A percentile compares a stretch with the other conserved stretches of the same genome.
These are phyloP conservation scores for Danio tinwini DNA, from an alignment of 2,797 vertebrate species.

Conservation along the genomic window DNA sequence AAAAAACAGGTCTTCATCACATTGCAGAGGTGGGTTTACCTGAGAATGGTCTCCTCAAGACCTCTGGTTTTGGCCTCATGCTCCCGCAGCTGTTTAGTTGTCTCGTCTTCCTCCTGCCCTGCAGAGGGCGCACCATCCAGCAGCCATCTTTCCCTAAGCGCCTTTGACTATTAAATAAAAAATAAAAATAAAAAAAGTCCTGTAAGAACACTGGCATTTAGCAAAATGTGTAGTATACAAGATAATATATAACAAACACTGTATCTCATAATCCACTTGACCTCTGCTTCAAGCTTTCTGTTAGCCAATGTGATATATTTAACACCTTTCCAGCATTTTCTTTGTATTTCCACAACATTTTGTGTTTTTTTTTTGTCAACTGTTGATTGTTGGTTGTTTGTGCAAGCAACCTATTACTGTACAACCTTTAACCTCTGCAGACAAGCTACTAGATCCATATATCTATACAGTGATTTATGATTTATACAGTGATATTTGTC, in stretches of 20 bases:
- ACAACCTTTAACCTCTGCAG: too few relatives aligned
- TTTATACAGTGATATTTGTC: too few relatives aligned
- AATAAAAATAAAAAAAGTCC: background rate
- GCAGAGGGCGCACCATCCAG: slow-evolving; percentile 86
- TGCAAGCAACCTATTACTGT: too few relatives aligned
- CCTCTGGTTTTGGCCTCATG: slow-evolving; percentile 84
- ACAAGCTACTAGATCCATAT: too few relatives aligned
- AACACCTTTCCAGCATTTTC: too few relatives aligned
- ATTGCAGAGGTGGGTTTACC: slow-evolving; percentile 70
- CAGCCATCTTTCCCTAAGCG: slow-evolving; percentile 91
- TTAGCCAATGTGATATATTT: background rate
- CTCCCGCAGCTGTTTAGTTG: slow-evolving; percentile 85
- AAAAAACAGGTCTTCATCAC: too few relatives aligned
- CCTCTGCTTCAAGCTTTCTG: background rate
- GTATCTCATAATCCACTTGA: background rate
- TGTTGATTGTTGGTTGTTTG: too few relatives aligned
- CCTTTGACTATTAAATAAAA: slow-evolving; percentile 86
- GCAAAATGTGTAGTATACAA: background rate
- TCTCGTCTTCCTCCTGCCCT: slow-evolving; percentile 83
- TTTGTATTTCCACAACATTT: too few relatives aligned
- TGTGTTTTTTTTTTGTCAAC: too few relatives aligned
- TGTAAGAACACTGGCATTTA: background rate
- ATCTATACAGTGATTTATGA: too few relatives aligned
- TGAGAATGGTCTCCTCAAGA: slow-evolving; percentile 87
- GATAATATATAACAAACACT: background rate